A percentile compares a stretch with the other conserved stretches of the same genome.
These are phyloP conservation scores for Sphyrna mokarran DNA, from an alignment of 2,113 vertebrate genomes.

Conservation along the genomic window DNA sequence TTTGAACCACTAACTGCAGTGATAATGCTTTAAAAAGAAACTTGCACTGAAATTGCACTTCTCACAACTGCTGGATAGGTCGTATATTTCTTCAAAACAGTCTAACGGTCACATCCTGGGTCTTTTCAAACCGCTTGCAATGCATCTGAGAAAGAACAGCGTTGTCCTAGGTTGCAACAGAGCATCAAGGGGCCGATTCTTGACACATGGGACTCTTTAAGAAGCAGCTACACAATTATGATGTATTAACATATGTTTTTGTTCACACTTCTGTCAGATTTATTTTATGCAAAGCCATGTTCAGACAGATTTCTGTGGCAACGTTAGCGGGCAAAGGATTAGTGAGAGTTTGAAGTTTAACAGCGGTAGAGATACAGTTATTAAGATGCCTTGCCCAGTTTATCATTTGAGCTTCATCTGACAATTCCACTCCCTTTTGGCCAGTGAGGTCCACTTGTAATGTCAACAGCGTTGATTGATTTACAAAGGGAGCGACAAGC, in stretches of 20 bases:
- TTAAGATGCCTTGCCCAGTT: neutral
- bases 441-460: neutral
- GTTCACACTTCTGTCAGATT: neutral
- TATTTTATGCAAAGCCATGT: neutral
- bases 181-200: neutral
- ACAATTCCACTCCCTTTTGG: neutral
- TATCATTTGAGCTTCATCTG: neutral
- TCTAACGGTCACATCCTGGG: neutral
- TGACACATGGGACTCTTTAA: neutral
- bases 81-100: neutral
- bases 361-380: neutral
- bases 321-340: neutral
- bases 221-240: neutral
- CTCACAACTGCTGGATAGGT: neutral
- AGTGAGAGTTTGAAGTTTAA: neutral
- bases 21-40: neutral
- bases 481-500: neutral
- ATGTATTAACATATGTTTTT: neutral
- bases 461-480: neutral
- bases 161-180: neutral
- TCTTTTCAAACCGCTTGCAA: neutral
- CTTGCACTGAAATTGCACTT: too few species aligned
- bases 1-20: neutral
- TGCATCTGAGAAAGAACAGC: neutral
- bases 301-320: neutral